Evolutionary conservation across 2,113 vertebrate species (phyloP).

Genomic region (Pseudolaguvia tuberculata): DNA sequence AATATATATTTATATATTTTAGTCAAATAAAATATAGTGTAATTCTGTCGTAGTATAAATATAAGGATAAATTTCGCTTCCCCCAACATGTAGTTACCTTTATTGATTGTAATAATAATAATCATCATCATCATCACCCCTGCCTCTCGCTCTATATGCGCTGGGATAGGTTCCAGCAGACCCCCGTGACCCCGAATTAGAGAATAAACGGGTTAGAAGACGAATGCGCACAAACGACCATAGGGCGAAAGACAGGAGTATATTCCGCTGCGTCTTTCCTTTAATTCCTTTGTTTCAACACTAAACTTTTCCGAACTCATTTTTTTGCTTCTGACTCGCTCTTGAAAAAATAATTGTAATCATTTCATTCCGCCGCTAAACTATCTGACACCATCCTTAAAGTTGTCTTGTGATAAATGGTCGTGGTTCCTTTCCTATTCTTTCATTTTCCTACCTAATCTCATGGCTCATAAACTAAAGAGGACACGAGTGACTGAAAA

Average conservation of each 20-base stretch:
- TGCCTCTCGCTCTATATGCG: no score
- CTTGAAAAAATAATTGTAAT: neutral
- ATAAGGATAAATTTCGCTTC: no score
- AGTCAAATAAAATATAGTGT: no score
- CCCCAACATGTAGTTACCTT: no score
- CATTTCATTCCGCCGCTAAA: neutral
- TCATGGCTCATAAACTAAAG: constrained; percentile 98
- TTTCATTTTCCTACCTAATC: constrained; percentile 90
- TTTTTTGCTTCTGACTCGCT: neutral
- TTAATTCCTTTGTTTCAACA: neutral
- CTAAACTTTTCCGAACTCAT: neutral
- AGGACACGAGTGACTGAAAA: constrained; percentile 71
- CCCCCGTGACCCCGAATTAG: no score
- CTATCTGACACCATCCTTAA: constrained; percentile 42
- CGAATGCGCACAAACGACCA: neutral
- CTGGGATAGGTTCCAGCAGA: no score
- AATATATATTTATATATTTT: no score
- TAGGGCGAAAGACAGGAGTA: no score
- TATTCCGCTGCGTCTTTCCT: no score
- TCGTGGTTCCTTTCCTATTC: constrained; percentile 62
- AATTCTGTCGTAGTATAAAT: no score
- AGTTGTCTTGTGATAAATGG: constrained; percentile 56
- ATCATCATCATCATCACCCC: neutral
- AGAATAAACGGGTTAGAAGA: no score
- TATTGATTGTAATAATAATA: neutral